Base-by-base conservation (phyloP, 2,113 vertebrate genomes). In the Datnioides undecimradiatus region DNA sequence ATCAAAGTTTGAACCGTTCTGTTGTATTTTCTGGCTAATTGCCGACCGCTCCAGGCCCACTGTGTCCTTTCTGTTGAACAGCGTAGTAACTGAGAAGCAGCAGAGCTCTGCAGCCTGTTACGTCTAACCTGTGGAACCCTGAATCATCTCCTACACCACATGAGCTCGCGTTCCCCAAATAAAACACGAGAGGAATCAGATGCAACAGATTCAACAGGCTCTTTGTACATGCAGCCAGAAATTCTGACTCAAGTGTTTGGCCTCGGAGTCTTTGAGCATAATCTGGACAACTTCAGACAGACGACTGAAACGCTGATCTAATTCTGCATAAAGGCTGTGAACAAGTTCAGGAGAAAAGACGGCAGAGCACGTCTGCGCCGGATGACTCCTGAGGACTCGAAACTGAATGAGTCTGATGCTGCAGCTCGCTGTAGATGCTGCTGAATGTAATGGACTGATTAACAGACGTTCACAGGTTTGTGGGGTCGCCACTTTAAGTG, bases 21-120 rank as follows among this genome's bases (percentile, higher is more conserved):
- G n/a, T n/a, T 58, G 23, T 9, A 13, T 58, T 69, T 85, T 64
- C 78, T 46, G 78, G 51, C 40, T 68, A 67, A 65, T 57, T 29
- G 31, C 45, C 21, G n/a, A 41, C 45, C 45, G 17, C 51, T 73
- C 41, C n/a, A 5, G 16, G 31, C 52, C 66, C 14, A 17, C 40
- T 43, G 59, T 0, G 40, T 57, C 46, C 62, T 52, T 41, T 48
- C 21, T 52, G 34, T 65, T 74, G 17, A 65, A 76, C 43, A 16
- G 11, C 8, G 0, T 11, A 27, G 48, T 23, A 17, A 71, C 34
- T 0, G 23, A 25, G 29, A 27, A 73, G 41, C 17, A 14, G 58
- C 16, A 43, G 21, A 41, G 43, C 34, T 49, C 4, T 64, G 36
- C 60, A 45, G 57, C 21, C 57, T 46, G 45, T 66, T 40, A 12